Evolutionary conservation across 2,888 invertebrate genomes (phyloP), one percentile per base, ranked within the genome.

Genomic region (Villa cingulata): DNA sequence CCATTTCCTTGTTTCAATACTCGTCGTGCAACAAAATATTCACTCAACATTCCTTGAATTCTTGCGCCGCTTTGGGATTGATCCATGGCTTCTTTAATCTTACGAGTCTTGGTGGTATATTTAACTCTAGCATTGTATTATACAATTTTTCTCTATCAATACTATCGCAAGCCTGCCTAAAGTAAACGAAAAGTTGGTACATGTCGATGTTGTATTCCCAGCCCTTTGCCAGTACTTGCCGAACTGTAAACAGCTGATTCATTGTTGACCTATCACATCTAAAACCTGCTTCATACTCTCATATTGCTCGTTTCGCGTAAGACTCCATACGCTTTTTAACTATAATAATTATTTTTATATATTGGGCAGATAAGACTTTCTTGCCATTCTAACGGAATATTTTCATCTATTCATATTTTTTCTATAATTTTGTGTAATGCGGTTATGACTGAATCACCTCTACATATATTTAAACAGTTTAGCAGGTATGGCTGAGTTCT

Each of bases 231-330:
- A 36, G 15, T 7, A 45, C 17, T 14, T 38, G 45, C 3, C 20
- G 23, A 4, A 16, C 16, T 9, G 19, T 18, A 34, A 45, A 39
- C 5, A 45, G 18, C n/a, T 41, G 37, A 19, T 47, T 43, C 1
- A 29, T 32, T 17, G 47, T 29, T 19, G 37, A 47, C 2, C 42
- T 16, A 37, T 20, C 32, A 9, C 18, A 19, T 23, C 42, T 37
- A 16, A 47, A 47, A 7, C 38, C 42, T 14, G 32, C 38, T 38
- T 47, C 38, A 38, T 37, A 47, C 20, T 47, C 47, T 14, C 47
- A 36, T 23, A 23, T 23, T 23, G 7, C 23, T 23, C 23, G 23
- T 23, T 23, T 7, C 4, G 23, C 7, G 7, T 23, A 23, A 4
- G 23, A 7, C 7, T 23, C 23, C 23, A 23, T 23, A 6, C 23